Base-by-base conservation (phyloP, 2,113 vertebrate species). In the Alaudala cheleensis region DNA sequence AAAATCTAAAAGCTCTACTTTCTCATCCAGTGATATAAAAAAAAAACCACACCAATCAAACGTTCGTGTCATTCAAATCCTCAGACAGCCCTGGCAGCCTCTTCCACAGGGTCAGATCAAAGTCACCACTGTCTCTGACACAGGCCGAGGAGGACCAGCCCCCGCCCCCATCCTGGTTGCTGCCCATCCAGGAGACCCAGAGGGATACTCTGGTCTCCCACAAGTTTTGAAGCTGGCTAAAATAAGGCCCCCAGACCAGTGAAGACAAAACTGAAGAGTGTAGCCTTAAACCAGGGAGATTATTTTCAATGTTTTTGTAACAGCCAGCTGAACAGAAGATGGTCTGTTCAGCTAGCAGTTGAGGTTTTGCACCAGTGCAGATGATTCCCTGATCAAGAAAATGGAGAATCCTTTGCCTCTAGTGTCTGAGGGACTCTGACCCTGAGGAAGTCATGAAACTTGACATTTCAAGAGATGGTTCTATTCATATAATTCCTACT, bases 231-330 rank as follows among this genome's bases (percentile, higher is more conserved):
- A 74, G 29, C 6, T 34, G 12, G 10, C 1, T n/a, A 42, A 70
- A 92, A 71, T 72, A 76, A 83, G 6, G 4, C 14, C 5, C 3
- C 51, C 5, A 54, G 26, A 44, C 3, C 3, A n/a, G 5, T 23
- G 12, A 9, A 53, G 18, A 24, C 2, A 24, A 67, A 85, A 82
- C 1, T 0, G 0, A 56, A 62, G 23, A 74, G 6, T 16, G 47
- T 9, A 60, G 9, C 4, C 13, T 83, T 50, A 76, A 70, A 83
- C 5, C 13, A 61, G 12, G 26, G 4, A 58, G 18, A 58, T 18
- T n/a, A 47, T 56, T 91, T 87, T 49, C 33, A 70, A 8, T 25
- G 40, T 25, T 57, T 71, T 42, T 40, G 3, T 45, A 47, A 47
- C 17, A 74, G 47, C 3, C 6, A 53, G 4, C 2, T 74, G n/a